Base-by-base conservation (phyloP, 2,888 invertebrate species). In the Pachydiplax longipennis region DNA sequence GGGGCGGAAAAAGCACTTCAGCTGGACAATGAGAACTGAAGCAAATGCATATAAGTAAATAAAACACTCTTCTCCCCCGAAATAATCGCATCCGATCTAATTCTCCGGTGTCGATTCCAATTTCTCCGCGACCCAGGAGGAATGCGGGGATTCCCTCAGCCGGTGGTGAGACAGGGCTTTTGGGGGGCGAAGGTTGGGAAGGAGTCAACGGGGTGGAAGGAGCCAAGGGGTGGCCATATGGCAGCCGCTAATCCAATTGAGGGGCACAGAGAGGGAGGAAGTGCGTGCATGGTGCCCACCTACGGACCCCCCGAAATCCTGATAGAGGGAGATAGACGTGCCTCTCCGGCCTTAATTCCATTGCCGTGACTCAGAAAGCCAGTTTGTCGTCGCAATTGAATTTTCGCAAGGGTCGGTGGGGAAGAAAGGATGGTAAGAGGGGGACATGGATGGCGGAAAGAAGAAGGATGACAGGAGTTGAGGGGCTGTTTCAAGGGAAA, bases 311-410 rank as follows among this genome's bases (percentile, higher is more conserved):
- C 87, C 13, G 37, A 87, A 87, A 87, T 87, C 87, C 61, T 61
- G 87, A 87, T 87, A 87, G 87, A 80, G 90, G 37, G 73, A 90
- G 80, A 90, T 40, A 80, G 81, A 48, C 80, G 81, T 81, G 81
- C 58, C 90, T 31, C 80, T n/a, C 53, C n/a, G n/a, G 53, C 53
- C 61, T 58, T 90, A 90, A 90, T 90, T 90, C 81, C 37, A 90
- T 90, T 90, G 53, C 90, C 81, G 81, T 90, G 90, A 90, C 90
- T 90, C 90, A 90, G 90, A 81, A 90, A 90, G 90, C 90, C 81
- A 81, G 90, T 90, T 90, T 90, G 90, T 81, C 37, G 90, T 53
- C 90, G 61, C 80, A 90, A 90, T 90, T 90, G 90, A 90, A 81
- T 90, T 90, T 90, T 35, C 90, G 35, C 40, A n/a, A 53, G 80